Evolutionary conservation across 1,140 invertebrate species (phyloP).

Genomic region (Drosophila triauraria): DNA sequence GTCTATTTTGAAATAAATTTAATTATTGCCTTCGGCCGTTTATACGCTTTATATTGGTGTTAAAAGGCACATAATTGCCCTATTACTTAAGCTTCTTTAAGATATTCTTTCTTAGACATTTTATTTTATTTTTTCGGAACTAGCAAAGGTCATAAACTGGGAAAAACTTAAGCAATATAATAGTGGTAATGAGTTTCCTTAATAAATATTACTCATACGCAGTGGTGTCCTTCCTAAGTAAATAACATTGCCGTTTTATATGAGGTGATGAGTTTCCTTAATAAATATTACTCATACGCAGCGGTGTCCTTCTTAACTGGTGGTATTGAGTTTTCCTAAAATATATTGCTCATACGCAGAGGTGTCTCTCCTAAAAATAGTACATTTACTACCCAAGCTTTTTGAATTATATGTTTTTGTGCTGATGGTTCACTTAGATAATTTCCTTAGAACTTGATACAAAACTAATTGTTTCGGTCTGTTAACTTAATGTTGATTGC

Average conservation of each 20-base stretch:
- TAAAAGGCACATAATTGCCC: constrained; percentile 11
- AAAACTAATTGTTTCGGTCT: too few relatives aligned
- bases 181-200: neutral
- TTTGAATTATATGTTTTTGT: neutral
- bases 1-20: constrained; percentile 17
- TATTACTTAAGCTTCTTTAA: neutral
- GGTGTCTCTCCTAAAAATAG: neutral
- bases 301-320: neutral
- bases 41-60: constrained; percentile 4
- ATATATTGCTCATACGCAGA: constrained; percentile 4
- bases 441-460: too few relatives aligned
- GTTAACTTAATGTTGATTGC: neutral
- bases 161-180: neutral
- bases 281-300: constrained; percentile 4
- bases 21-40: constrained; percentile 11
- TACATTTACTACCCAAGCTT: neutral
- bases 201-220: constrained; percentile 7
- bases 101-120: neutral
- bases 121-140: neutral
- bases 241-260: neutral
- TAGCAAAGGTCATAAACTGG: neutral
- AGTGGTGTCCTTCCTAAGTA: neutral
- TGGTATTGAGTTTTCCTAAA: neutral
- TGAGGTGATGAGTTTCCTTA: neutral
- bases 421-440: neutral